These are phyloP conservation scores for Takifugu flavidus DNA, from an alignment of 2,113 vertebrate species.

Conservation along the genomic window DNA sequence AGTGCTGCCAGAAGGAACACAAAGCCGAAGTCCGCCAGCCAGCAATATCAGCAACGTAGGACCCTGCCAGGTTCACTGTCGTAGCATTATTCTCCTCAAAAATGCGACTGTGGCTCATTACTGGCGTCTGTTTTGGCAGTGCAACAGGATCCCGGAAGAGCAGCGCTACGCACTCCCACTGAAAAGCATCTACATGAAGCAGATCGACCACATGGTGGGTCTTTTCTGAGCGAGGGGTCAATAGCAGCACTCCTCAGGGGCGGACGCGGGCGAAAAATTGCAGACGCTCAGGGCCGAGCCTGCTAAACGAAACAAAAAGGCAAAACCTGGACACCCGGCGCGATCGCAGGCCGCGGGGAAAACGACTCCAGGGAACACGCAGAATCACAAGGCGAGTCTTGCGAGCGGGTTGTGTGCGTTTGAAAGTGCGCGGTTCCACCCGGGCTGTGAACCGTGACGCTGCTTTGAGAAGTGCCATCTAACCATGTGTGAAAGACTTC, in stretches of 20 bases:
- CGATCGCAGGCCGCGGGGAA: conserved; percentile 13
- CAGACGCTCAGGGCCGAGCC: conserved; percentile 23
- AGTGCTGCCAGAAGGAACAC: conserved; percentile 36
- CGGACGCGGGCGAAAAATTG: not conserved
- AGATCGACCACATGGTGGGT: conserved; percentile 98
- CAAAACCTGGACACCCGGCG: conserved; percentile 23
- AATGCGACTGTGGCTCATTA: not conserved
- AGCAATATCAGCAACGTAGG: conserved; percentile 89
- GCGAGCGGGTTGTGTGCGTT: conserved; percentile 1
- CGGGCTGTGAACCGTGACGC: conserved; percentile 44
- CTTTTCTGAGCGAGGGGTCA: conserved; percentile 74
- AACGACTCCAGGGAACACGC: conserved; percentile 5
- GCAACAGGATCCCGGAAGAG: conserved; percentile 89
- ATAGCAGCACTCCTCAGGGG: conserved; percentile 1
- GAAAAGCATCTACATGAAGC: conserved; percentile 96
- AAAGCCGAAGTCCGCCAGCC: conserved; percentile 39
- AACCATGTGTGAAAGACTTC: conserved; percentile 26
- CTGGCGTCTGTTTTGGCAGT: conserved; percentile 61
- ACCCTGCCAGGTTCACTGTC: not conserved
- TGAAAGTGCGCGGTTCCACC: conserved; percentile 17
- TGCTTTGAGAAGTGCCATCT: conserved; percentile 54
- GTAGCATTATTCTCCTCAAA: not conserved
- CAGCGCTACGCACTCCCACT: conserved; percentile 86
- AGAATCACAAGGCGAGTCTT: conserved; percentile 8
- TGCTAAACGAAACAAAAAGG: conserved; percentile 12